Conservation (phyloP, 1,140 invertebrate species). For the Amyelois transitella region DNA sequence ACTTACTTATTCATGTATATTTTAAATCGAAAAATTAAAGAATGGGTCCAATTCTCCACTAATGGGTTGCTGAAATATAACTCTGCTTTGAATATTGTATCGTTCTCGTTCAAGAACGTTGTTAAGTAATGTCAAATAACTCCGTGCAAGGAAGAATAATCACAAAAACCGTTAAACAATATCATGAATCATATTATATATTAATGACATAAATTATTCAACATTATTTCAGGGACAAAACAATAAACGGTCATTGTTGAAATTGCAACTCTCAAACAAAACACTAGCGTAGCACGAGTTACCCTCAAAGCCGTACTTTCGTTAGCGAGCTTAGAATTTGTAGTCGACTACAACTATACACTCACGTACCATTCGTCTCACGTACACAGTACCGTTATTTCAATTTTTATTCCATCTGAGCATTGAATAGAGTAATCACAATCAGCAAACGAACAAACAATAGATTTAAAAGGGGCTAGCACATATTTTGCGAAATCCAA, state of each 20-base stretch:
- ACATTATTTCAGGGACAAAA: no score
- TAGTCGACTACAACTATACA: neutral
- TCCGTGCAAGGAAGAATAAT: no score
- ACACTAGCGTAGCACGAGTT: neutral
- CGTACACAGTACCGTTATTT: conserved; percentile 1
- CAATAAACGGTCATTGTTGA: neutral
- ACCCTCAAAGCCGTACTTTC: neutral
- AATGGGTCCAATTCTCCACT: no score
- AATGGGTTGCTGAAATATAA: no score
- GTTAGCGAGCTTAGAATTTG: conserved; percentile 2
- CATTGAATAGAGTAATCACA: conserved; percentile 8
- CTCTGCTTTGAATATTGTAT: no score
- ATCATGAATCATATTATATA: no score
- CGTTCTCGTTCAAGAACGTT: no score
- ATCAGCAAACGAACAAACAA: conserved; percentile 3
- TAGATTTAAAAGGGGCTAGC: conserved; percentile 15
- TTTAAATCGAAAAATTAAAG: no score
- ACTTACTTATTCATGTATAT: no score
- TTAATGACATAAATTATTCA: no score
- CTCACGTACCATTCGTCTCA: neutral
- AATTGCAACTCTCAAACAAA: neutral
- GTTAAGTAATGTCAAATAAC: no score
- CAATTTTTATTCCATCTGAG: conserved; percentile 10
- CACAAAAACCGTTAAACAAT: no score
- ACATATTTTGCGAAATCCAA: conserved; percentile 56